phyloP scores from a whole-genome alignment of 2,797 vertebrate species.

The Anguilla megastoma region DNA sequence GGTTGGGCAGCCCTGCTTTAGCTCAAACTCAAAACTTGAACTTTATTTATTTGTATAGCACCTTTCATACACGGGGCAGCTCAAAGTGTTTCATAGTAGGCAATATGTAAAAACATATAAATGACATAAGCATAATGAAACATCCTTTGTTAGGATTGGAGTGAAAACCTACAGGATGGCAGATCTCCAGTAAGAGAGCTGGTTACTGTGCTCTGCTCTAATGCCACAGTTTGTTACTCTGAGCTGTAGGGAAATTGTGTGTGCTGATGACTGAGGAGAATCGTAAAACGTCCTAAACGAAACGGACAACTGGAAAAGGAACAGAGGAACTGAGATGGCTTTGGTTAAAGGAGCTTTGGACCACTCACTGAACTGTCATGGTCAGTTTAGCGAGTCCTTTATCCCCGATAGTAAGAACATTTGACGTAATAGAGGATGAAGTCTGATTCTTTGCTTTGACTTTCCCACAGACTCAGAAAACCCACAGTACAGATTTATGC shows the following conservation, averaged over 20 bases:
- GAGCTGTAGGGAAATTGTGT: neutral
- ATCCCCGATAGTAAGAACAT: neutral
- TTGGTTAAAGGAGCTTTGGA: neutral
- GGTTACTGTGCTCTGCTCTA: too few relatives aligned
- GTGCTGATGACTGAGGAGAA: neutral
- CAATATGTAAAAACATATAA: too few relatives aligned
- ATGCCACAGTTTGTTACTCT: neutral
- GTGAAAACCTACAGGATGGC: too few relatives aligned
- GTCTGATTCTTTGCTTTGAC: neutral
- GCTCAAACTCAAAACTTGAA: too few relatives aligned
- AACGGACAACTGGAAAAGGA: neutral
- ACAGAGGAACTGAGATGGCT: neutral
- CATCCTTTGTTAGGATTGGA: too few relatives aligned
- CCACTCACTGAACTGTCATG: neutral
- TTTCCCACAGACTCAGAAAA: constrained; percentile 10
- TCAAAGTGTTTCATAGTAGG: too few relatives aligned
- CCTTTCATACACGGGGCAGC: too few relatives aligned
- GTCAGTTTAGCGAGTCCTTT: neutral
- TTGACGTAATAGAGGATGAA: neutral
- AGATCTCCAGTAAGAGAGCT: too few relatives aligned
- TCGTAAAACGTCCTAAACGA: neutral
- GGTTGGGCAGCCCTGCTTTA: too few relatives aligned
- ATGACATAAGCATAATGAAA: too few relatives aligned
- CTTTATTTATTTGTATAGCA: too few relatives aligned
- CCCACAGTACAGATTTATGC: neutral